Conservation (phyloP, 53 echinoderm and acorn worm species). For the Hippasteria phrygiana region DNA sequence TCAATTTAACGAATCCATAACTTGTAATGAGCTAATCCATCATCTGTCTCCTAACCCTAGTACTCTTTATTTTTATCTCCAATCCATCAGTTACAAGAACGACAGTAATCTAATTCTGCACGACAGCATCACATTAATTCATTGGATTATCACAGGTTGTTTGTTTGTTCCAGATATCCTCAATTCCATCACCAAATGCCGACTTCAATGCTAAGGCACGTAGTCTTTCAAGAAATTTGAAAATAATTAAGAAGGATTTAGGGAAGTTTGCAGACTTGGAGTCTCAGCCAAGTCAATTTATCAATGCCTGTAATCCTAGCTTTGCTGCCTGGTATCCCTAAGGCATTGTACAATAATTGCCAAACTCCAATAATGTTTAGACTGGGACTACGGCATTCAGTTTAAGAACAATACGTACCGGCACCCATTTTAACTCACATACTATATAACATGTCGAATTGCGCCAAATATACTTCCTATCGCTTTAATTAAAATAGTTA, state of each 20-base stretch:
- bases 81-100: neutral
- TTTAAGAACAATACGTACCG: too few relatives aligned
- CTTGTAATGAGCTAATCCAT: neutral
- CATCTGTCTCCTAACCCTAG: neutral
- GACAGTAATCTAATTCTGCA: neutral
- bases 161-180: neutral
- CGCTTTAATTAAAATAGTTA: too few relatives aligned
- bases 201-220: conserved; percentile 28
- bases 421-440: too few relatives aligned
- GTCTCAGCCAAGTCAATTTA: neutral
- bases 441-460: too few relatives aligned
- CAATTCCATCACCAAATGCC: neutral
- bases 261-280: neutral
- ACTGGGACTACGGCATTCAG: neutral
- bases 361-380: neutral
- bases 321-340: neutral
- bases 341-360: neutral
- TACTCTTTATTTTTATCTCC: neutral
- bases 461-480: too few relatives aligned
- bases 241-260: conserved; percentile 21
- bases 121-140: neutral
- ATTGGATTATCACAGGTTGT: neutral
- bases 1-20: neutral
- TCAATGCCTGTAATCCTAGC: neutral
- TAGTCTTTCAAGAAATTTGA: conserved; percentile 32